A percentile compares a stretch with the other conserved stretches of the same genome.
phyloP scores from a whole-genome alignment of 2,797 vertebrate genomes.

The Naso thynnoides region DNA sequence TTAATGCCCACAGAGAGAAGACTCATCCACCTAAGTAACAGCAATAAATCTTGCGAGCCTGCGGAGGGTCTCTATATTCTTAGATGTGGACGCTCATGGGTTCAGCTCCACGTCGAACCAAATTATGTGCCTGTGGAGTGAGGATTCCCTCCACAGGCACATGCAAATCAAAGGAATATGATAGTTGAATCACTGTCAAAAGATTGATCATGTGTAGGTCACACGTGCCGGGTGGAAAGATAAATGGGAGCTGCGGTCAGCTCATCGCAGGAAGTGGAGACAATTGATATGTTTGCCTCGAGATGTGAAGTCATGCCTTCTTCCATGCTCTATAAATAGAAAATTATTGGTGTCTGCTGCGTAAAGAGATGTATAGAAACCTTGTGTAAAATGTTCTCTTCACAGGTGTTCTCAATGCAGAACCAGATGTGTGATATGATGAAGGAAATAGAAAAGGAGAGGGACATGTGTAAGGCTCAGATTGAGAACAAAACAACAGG shows the following conservation, averaged over 20 bases:
- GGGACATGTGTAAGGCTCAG: conserved; percentile 71
- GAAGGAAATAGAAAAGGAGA: conserved; percentile 78
- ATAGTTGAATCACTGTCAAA: conserved; percentile 1
- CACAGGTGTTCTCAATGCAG: conserved; percentile 74
- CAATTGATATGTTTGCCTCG: conserved; percentile 6
- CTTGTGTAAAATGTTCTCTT: conserved; percentile 15
- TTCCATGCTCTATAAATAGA: background rate
- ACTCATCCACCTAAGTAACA: conserved; percentile 69
- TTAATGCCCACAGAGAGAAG: conserved; percentile 67
- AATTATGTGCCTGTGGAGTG: background rate
- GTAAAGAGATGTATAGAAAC: background rate
- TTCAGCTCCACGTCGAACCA: conserved; percentile 31
- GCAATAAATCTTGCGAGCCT: conserved; percentile 69
- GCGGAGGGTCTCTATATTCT: conserved; percentile 18
- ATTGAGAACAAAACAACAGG: conserved; percentile 81
- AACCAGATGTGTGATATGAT: conserved; percentile 82
- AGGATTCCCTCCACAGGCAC: conserved; percentile 21
- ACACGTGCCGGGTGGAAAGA: conserved; percentile 7
- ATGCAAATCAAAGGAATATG: conserved; percentile 16
- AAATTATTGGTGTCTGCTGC: conserved; percentile 1
- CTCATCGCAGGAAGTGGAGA: conserved; percentile 11
- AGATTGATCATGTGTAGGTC: conserved; percentile 29
- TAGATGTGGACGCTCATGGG: conserved; percentile 24
- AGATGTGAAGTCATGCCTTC: background rate
- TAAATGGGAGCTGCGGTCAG: conserved; percentile 17